These are phyloP conservation scores for Phylloscopus trochilus DNA, from an alignment of 2,113 vertebrate genomes.

Conservation along the genomic window DNA sequence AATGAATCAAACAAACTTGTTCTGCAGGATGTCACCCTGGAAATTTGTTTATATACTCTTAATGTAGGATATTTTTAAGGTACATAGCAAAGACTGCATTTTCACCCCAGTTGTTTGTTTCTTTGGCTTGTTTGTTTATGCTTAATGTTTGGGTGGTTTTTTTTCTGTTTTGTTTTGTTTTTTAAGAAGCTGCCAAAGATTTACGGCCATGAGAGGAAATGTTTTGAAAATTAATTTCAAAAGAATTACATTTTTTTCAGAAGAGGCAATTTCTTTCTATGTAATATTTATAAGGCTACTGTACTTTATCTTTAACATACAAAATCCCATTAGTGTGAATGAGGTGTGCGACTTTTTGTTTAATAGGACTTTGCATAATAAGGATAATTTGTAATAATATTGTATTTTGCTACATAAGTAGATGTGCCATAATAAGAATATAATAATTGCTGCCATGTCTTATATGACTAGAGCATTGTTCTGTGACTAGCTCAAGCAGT, in stretches of 20 bases:
- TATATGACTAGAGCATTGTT: constrained; percentile 55
- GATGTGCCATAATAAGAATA: constrained; percentile 28
- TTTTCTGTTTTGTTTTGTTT: background rate
- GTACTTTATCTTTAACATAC: constrained; percentile 51
- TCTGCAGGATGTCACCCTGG: background rate
- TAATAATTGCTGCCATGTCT: constrained; percentile 25
- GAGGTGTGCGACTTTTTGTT: constrained; percentile 61
- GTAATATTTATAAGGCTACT: constrained; percentile 16
- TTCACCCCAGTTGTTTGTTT: background rate
- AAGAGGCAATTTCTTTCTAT: constrained; percentile 4
- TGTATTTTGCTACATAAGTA: constrained; percentile 38
- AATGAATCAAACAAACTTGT: background rate
- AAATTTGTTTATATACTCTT: background rate
- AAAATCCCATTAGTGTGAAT: constrained; percentile 40
- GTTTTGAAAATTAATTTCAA: constrained; percentile 23
- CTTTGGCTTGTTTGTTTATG: background rate
- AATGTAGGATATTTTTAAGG: background rate
- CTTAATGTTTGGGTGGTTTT: background rate
- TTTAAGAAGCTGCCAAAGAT: background rate
- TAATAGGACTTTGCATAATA: constrained; percentile 62
- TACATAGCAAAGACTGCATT: background rate
- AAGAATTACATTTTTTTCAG: constrained; percentile 27
- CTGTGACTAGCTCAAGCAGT: constrained; percentile 17
- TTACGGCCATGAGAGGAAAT: background rate
- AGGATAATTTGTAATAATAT: constrained; percentile 67